Evolutionary conservation across 23 tunicate species (phyloP), one percentile per base, ranked within the genome.

Genomic region (Trididemnum clinides): DNA sequence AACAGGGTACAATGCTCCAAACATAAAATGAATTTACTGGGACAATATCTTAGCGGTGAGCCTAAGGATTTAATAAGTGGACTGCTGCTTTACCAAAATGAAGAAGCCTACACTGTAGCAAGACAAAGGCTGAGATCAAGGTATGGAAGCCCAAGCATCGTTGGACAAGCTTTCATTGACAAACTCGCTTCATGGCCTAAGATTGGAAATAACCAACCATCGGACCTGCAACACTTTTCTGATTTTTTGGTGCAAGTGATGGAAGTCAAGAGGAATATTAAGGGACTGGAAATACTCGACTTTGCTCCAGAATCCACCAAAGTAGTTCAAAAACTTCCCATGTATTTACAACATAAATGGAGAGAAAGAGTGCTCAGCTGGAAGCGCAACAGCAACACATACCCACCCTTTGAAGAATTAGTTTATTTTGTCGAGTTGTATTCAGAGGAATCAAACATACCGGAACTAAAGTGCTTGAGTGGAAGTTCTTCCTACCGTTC

Each of bases 21-120:
- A 79, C 22, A 51, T n/a, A 79, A 57, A 30, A 2, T 79, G 71
- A 79, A 79, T 79, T 28, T 79, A 19, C 36, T 79, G 4, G n/a
- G 71, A 5, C 84, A 79, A 34, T 57, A 58, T 79, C 38, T 79
- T 26, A 4, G n/a, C 28, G 73, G 73, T 20, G 73, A 79, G 19
- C 74, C 76, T 2, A 74, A 28, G 29, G 33, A 74, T 5, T 30
- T 79, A 19, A 37, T 79, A 1, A 18, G 26, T 1, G 71, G 84
- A 22, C 37, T 51, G 34, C 51, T 79, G 4, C 76, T 79, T 2
- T 30, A 33, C 10, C 84, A 79, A 79, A 20, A 28, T 37, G 84
- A 79, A 57, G 73, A 79, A 5, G 84, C 84, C 3, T 79, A 79
- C 71, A 20, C 28, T 10, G 20, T 12, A 19, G 84, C 84, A 79